These are phyloP conservation scores for Prunella strophiata DNA, from an alignment of 2,797 vertebrate species.

Conservation along the genomic window DNA sequence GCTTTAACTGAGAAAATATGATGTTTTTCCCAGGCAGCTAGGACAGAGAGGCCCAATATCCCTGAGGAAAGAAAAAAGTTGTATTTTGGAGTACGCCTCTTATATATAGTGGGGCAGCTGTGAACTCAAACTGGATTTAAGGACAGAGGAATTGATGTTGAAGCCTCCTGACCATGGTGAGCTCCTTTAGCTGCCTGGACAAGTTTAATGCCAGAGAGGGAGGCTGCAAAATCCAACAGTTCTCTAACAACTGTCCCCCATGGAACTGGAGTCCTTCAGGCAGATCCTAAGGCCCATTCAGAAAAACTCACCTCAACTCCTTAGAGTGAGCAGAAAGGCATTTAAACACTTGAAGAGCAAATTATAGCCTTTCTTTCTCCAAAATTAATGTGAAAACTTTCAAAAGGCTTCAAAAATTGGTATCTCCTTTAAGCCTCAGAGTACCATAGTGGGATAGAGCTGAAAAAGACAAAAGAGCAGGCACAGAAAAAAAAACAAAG, in stretches of 20 bases:
- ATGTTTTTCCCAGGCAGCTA: neutral
- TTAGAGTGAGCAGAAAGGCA: neutral
- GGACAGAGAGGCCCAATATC: neutral
- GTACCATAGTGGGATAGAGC: neutral
- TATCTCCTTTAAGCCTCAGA: neutral
- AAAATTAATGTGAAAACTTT: neutral
- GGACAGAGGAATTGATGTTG: neutral
- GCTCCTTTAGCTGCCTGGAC: neutral
- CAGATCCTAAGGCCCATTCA: neutral
- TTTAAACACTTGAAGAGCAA: neutral
- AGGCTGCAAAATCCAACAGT: neutral
- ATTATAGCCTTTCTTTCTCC: neutral
- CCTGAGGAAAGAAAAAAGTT: neutral
- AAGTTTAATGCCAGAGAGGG: neutral
- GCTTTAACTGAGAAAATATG: neutral
- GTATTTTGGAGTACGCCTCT: neutral
- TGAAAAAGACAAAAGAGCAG: neutral
- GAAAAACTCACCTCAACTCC: neutral
- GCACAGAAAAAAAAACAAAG: neutral
- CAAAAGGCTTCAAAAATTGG: neutral
- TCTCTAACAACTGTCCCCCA: neutral
- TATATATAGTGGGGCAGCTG: neutral
- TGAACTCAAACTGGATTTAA: neutral
- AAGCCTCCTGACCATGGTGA: neutral
- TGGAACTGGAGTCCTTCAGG: neutral